Percentiles rank a stretch among this genome's conserved stretches.
These are phyloP conservation scores for Mesembrinibis cayennensis DNA, from an alignment of 2,113 vertebrate genomes.

Conservation along the genomic window DNA sequence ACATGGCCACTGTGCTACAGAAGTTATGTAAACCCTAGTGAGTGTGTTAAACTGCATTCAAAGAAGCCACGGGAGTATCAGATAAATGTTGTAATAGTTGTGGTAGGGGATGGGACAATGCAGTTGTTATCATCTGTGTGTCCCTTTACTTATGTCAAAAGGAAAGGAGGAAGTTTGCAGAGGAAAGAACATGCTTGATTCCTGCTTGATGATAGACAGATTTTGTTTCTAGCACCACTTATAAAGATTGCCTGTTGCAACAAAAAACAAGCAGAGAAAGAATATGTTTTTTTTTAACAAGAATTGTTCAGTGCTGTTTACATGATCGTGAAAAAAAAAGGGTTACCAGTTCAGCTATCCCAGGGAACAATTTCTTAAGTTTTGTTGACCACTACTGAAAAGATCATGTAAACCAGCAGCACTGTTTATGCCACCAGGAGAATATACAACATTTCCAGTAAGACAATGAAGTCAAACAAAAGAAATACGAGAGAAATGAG, in stretches of 20 bases:
- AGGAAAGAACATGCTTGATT: not conserved
- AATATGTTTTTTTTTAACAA: not conserved
- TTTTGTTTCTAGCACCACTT: not conserved
- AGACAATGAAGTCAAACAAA: not conserved
- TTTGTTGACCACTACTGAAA: not conserved
- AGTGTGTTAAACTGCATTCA: not conserved
- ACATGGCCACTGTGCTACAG: not conserved
- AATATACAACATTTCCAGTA: not conserved
- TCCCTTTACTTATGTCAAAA: not conserved
- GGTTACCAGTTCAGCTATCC: not conserved
- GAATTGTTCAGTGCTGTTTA: not conserved
- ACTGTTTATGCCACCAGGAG: not conserved
- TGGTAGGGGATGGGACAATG: not conserved
- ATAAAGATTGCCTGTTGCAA: not conserved
- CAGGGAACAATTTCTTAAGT: not conserved
- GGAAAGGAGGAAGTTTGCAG: not conserved
- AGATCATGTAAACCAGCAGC: not conserved
- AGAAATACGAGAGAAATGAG: not conserved
- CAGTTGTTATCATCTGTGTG: not conserved
- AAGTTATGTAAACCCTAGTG: not conserved
- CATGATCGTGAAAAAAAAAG: not conserved
- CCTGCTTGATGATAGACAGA: not conserved
- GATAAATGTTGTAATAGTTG: not conserved
- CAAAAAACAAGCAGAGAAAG: not conserved
- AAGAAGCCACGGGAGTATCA: not conserved